Evolutionary conservation across 2,113 vertebrate species (phyloP), one percentile per base, ranked within the genome.

Genomic region (Caracal caracal): DNA sequence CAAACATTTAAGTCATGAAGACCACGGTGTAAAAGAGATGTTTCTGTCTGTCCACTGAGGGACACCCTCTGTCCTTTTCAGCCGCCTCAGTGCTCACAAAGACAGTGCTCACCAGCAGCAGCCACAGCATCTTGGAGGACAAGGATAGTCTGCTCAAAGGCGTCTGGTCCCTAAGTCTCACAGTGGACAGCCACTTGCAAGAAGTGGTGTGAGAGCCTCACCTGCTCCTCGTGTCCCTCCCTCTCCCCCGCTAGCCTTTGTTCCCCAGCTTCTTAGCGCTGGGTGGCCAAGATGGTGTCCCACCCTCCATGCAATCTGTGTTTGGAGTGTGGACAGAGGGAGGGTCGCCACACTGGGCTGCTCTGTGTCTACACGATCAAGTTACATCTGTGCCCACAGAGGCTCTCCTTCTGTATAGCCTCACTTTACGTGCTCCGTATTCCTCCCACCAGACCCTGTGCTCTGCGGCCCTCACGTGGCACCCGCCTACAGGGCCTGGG

Each of bases 101-200:
- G 10, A 16, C 15, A 28, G 28, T 8, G 0, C 30, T 56, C 13
- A 3, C 24, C 19, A 30, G 11, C 30, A 2, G 3, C 37, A 7
- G 24, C 17, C 33, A 24, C 37, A 26, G n/a, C 3, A 5, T 49
- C 35, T 3, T 1, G 6, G 28, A 80, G 40, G 6, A n/a, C 19
- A 24, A 76, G 19, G 19, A 2, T 0, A 0, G 10, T 56, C 10
- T 71, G 6, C 59, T 12, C 30, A 17, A 2, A 51, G 88, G 43
- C 6, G 5, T 17, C 30, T 3, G n/a, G 20, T 26, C 82, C n/a
- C 0, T 9, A 0, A 13, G 8, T 63, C 63, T 75, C 56, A 0
- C 6, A 24, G 20, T 10, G 5, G 20, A 8, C 12, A 12, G 28
- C 35, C 26, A 0, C 66, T 19, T 30, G 19, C 1, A 0, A 4